A percentile compares a stretch with the other conserved stretches of the same genome.
These are phyloP conservation scores for Serripes groenlandicus DNA, from an alignment of 2,888 invertebrate species.

Conservation along the genomic window DNA sequence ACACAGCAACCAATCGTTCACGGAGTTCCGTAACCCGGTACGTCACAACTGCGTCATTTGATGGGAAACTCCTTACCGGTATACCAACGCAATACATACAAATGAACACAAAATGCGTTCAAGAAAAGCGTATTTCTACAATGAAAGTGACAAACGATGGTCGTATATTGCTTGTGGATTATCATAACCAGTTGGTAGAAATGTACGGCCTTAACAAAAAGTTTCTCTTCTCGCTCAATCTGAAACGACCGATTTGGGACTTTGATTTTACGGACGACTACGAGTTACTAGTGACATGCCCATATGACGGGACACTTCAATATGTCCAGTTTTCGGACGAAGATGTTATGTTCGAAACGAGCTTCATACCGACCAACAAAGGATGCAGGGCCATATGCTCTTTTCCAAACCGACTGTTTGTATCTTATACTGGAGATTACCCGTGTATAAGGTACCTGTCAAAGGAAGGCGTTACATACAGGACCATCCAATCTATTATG, in stretches of 20 bases:
- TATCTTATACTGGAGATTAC: conserved; percentile 28
- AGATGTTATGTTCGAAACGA: conserved; percentile 26
- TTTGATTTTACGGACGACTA: conserved; percentile 17
- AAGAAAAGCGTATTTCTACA: conserved; percentile 18
- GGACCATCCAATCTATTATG: conserved; percentile 6
- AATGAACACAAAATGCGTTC: background rate
- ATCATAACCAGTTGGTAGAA: conserved; percentile 29
- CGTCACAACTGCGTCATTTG: conserved; percentile 15
- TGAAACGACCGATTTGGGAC: conserved; percentile 41
- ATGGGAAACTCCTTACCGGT: background rate
- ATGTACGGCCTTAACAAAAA: conserved; percentile 24
- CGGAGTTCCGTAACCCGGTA: conserved; percentile 5
- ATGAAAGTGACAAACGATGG: conserved; percentile 30
- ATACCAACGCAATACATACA: background rate
- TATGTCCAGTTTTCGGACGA: conserved; percentile 32
- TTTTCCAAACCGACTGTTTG: conserved; percentile 26
- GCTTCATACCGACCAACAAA: conserved; percentile 35
- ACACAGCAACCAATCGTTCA: background rate
- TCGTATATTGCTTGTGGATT: conserved; percentile 38
- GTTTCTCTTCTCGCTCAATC: conserved; percentile 6
- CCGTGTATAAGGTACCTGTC: conserved; percentile 41
- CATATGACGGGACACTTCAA: conserved; percentile 35
- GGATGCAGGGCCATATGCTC: conserved; percentile 42
- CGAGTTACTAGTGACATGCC: conserved; percentile 40
- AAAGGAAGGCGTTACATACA: conserved; percentile 23